Conservation (phyloP, 2,113 vertebrate genomes). For the Cheilinus undulatus region DNA sequence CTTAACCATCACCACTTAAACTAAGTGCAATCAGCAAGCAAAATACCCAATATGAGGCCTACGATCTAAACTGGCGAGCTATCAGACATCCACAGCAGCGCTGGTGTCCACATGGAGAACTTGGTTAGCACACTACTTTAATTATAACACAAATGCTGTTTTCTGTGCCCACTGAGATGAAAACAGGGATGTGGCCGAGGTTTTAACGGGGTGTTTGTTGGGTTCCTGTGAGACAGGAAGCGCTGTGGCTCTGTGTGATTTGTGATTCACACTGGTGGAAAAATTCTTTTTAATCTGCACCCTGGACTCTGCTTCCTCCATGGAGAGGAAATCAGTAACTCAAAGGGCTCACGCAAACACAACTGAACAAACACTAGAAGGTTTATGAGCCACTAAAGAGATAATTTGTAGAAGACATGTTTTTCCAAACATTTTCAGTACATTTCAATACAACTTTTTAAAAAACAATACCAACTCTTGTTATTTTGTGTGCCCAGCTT, state of each 20-base stretch:
- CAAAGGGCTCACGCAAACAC: slow-evolving; percentile 47
- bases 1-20: slow-evolving; percentile 6
- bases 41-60: slow-evolving; percentile 23
- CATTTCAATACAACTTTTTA: too few relatives aligned
- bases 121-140: slow-evolving; percentile 38
- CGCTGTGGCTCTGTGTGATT: slow-evolving; percentile 64
- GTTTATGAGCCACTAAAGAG: slow-evolving; percentile 60
- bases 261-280: slow-evolving; percentile 67
- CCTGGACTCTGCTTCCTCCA: slow-evolving; percentile 48
- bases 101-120: slow-evolving; percentile 50
- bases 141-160: slow-evolving; percentile 61
- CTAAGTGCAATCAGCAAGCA: slow-evolving; percentile 4
- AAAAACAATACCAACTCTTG: too few relatives aligned
- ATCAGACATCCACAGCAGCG: slow-evolving; percentile 24
- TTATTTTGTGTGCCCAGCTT: too few relatives aligned
- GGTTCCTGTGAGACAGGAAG: slow-evolving; percentile 62
- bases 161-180: slow-evolving; percentile 54
- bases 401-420: too few relatives aligned
- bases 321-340: slow-evolving; percentile 73
- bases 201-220: slow-evolving; percentile 76
- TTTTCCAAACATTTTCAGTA: too few relatives aligned
- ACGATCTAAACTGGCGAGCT: slow-evolving; percentile 9
- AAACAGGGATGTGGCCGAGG: slow-evolving; percentile 66
- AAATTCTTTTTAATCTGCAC: slow-evolving; percentile 73
- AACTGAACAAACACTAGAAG: slow-evolving; percentile 57